Percentiles rank a stretch among this genome's conserved stretches.
Evolutionary conservation across 2,797 vertebrate species (phyloP).

Genomic region (Euthynnus affinis): DNA sequence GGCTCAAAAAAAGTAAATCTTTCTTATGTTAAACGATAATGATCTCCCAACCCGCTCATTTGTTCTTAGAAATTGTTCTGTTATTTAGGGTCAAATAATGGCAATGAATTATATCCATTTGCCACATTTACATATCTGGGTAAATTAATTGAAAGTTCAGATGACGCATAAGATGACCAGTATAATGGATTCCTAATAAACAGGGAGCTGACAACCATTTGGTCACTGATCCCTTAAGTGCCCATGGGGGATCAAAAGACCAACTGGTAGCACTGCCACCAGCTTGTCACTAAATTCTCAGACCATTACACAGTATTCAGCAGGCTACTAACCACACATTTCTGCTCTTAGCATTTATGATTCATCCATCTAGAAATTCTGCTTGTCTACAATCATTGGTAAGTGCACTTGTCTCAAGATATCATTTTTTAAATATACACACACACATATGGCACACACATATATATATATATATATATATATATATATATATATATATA

Average conservation of each 20-base stretch:
- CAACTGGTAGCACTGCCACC: slow-evolving; percentile 75
- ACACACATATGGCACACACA: too few species aligned
- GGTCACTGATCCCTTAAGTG: slow-evolving; percentile 73
- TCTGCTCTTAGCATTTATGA: slow-evolving; percentile 41
- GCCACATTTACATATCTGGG: slow-evolving; percentile 1
- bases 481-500: too few species aligned
- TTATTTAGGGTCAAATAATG: neutral
- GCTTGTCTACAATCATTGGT: slow-evolving; percentile 6
- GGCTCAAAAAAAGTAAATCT: neutral
- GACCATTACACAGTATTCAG: slow-evolving; percentile 50
- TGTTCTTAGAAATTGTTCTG: neutral
- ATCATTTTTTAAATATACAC: slow-evolving; percentile 31
- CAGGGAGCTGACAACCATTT: slow-evolving; percentile 72
- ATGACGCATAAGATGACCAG: slow-evolving; percentile 50
- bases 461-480: too few species aligned
- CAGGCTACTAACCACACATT: slow-evolving; percentile 33
- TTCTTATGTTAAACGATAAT: neutral
- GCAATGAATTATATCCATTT: slow-evolving; percentile 4
- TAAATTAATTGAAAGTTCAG: slow-evolving; percentile 29
- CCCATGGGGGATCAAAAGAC: slow-evolving; percentile 75
- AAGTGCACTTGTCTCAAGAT: slow-evolving; percentile 47
- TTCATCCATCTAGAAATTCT: slow-evolving; percentile 27
- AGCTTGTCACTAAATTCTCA: slow-evolving; percentile 70
- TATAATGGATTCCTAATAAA: slow-evolving; percentile 40
- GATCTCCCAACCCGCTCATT: neutral